Conservation (phyloP, 2,888 invertebrate species). For the Synergus japonicus region DNA sequence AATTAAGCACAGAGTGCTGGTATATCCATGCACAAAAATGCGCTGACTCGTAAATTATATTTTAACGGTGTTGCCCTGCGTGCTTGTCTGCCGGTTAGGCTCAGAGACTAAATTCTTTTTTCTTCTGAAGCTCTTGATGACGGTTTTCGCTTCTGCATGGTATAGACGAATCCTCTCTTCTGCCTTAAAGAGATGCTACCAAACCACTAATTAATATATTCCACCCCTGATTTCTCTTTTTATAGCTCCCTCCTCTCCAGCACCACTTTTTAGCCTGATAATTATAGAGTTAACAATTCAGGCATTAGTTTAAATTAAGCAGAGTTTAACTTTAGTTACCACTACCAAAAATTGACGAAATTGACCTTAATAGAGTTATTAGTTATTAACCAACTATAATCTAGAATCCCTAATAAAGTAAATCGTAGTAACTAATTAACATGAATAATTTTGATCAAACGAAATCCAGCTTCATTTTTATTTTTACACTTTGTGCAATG, state of each 20-base stretch:
- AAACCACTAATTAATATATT: conserved; percentile 41
- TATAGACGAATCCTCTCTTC: conserved; percentile 32
- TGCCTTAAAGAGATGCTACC: conserved; percentile 24
- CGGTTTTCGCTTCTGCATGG: conserved; percentile 29
- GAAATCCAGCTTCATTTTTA: neutral
- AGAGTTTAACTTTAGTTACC: too few relatives aligned
- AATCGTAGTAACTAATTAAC: neutral
- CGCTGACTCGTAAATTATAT: conserved; percentile 40
- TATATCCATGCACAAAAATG: conserved; percentile 15
- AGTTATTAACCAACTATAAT: too few relatives aligned
- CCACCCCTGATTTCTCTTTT: conserved; percentile 32
- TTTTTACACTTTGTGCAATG: neutral
- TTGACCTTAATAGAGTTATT: neutral
- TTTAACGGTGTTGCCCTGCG: conserved; percentile 37
- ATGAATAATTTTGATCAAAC: neutral
- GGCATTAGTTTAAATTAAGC: too few relatives aligned
- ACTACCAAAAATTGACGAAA: neutral
- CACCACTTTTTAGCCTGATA: neutral
- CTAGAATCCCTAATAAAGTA: neutral
- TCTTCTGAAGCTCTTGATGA: conserved; percentile 10
- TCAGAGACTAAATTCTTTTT: conserved; percentile 13
- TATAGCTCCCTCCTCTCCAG: neutral
- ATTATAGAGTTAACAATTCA: neutral
- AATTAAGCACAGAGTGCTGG: conserved; percentile 11
- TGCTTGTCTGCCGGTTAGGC: conserved; percentile 20